These are phyloP conservation scores for Fabriciana adippe DNA, from an alignment of 2,888 invertebrate genomes.

Conservation along the genomic window DNA sequence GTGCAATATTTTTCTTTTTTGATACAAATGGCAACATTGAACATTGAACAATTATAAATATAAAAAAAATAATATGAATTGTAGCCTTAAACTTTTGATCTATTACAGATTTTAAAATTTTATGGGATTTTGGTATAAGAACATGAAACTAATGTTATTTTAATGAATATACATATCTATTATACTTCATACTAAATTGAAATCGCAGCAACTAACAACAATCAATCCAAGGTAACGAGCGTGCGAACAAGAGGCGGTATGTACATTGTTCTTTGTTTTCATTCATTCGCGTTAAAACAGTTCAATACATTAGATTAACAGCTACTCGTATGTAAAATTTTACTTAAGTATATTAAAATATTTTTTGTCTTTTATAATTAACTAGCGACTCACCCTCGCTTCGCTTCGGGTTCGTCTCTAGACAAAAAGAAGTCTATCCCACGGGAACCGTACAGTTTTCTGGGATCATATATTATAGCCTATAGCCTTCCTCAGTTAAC, in stretches of 20 bases:
- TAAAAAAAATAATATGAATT: neutral
- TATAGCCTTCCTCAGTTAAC: too few relatives aligned
- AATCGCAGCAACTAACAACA: constrained; percentile 29
- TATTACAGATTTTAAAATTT: neutral
- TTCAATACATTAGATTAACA: constrained; percentile 11
- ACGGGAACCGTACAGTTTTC: too few relatives aligned
- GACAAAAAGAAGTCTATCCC: too few relatives aligned
- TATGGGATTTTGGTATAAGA: neutral
- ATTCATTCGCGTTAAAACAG: constrained; percentile 22
- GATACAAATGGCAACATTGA: neutral
- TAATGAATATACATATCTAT: constrained; percentile 3
- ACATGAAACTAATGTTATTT: neutral
- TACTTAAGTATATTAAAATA: too few relatives aligned
- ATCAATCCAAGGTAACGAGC: constrained; percentile 50
- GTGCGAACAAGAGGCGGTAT: constrained; percentile 55
- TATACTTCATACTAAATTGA: constrained; percentile 18
- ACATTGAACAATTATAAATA: neutral
- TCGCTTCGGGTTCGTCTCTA: too few relatives aligned
- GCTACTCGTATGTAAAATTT: neutral
- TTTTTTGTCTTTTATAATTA: too few relatives aligned
- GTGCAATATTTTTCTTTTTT: neutral
- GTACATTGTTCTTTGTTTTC: constrained; percentile 44
- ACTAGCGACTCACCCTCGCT: too few relatives aligned
- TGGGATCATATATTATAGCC: too few relatives aligned
- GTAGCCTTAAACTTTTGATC: constrained; percentile 6